Evolutionary conservation across 2,113 vertebrate genomes (phyloP).

Genomic region (Bungarus multicinctus): DNA sequence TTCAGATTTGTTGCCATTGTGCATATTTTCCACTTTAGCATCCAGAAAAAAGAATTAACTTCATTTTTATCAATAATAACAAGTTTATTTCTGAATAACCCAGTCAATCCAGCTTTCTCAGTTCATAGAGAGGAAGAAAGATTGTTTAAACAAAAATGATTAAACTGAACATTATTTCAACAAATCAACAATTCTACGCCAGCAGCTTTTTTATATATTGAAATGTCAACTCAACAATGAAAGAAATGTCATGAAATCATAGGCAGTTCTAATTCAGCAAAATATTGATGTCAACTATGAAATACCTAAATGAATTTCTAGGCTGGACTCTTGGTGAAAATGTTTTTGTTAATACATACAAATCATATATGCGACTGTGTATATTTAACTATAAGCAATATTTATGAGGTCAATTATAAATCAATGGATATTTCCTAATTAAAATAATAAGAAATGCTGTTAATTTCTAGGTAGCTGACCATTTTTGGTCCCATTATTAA

Average conservation of each 20-base stretch:
- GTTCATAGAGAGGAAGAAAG: conserved; percentile 17
- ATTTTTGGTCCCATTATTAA: conserved; percentile 35
- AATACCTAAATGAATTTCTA: conserved; percentile 59
- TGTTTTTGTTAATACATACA: conserved; percentile 45
- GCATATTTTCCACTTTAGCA: background rate
- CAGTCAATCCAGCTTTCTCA: conserved; percentile 4
- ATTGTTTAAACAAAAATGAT: conserved; percentile 17
- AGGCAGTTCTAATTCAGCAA: conserved; percentile 61
- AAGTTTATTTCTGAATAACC: background rate
- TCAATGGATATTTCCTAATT: conserved; percentile 55
- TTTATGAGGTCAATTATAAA: conserved; percentile 12
- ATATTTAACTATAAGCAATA: conserved; percentile 31
- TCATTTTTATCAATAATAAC: conserved; percentile 3
- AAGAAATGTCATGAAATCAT: conserved; percentile 57
- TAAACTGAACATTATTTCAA: conserved; percentile 35
- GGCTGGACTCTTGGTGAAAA: conserved; percentile 53
- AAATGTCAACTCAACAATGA: conserved; percentile 61
- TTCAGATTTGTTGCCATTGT: background rate
- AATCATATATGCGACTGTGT: conserved; percentile 26
- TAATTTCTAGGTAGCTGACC: conserved; percentile 33
- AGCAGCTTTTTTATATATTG: conserved; percentile 53
- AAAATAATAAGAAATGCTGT: conserved; percentile 32
- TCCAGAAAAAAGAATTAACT: background rate
- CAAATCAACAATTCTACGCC: conserved; percentile 45
- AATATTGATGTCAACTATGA: conserved; percentile 55